Conservation (phyloP, 2,797 vertebrate species). For the Tympanoctomys barrerae region DNA sequence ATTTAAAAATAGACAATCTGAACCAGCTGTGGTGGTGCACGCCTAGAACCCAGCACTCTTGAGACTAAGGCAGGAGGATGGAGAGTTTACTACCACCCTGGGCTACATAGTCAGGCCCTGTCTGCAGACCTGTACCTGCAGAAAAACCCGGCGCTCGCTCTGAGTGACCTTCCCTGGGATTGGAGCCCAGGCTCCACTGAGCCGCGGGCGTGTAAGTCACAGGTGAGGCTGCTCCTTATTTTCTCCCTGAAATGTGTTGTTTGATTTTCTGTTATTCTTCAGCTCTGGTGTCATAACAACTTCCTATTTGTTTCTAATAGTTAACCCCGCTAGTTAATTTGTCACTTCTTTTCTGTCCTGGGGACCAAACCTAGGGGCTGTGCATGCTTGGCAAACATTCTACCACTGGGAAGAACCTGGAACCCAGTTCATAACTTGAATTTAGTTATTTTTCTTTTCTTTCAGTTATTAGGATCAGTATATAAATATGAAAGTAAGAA, state of each 20-base stretch:
- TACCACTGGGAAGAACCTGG: not conserved
- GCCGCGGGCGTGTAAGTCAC: not conserved
- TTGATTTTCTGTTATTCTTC: not conserved
- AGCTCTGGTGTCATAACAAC: slow-evolving; percentile 25
- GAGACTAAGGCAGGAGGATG: not conserved
- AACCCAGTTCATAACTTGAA: not conserved
- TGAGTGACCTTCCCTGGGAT: not conserved
- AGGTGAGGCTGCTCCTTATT: not conserved
- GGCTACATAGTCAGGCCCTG: not conserved
- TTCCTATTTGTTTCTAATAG: not conserved
- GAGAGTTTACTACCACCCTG: not conserved
- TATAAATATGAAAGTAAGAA: slow-evolving; percentile 7
- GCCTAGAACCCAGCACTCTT: not conserved
- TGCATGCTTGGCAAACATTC: not conserved
- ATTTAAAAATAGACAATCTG: not conserved
- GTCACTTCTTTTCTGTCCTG: not conserved
- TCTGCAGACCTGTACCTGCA: not conserved
- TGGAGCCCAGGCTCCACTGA: not conserved
- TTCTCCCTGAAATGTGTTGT: not conserved
- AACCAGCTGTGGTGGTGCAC: not conserved
- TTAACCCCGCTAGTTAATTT: not conserved
- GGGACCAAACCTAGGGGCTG: not conserved
- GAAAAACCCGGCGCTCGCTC: not conserved
- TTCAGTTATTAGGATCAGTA: not conserved
- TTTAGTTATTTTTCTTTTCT: slow-evolving; percentile 53